These are phyloP conservation scores for Phyllostomus discolor DNA, from an alignment of 2,113 vertebrate genomes.

Conservation along the genomic window DNA sequence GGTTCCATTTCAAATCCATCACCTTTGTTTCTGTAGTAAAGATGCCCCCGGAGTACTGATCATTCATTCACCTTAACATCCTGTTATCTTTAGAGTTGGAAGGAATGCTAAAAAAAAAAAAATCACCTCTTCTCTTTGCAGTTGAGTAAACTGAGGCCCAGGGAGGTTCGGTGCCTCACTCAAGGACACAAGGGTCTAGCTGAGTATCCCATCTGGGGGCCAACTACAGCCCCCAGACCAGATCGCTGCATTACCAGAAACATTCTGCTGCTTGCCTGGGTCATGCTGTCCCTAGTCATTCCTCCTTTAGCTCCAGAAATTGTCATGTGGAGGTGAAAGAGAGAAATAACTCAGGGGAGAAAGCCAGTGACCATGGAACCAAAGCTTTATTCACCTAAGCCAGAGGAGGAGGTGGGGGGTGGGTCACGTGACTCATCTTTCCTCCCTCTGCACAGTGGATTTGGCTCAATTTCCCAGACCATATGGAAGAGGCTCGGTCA, in stretches of 20 bases:
- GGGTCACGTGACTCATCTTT: not conserved
- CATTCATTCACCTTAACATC: not conserved
- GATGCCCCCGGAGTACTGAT: not conserved
- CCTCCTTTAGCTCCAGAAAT: not conserved
- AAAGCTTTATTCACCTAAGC: not conserved
- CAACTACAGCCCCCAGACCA: not conserved
- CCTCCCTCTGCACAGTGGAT: not conserved
- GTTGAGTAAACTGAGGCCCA: not conserved
- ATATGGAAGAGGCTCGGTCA: not conserved
- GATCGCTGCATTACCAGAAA: not conserved
- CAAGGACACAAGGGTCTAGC: not conserved
- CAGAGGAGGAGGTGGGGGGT: not conserved
- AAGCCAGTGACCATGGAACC: not conserved
- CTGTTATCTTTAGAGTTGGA: not conserved
- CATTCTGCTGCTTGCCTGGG: fast-evolving
- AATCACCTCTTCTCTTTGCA: not conserved
- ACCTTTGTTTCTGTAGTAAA: not conserved
- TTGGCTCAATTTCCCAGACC: not conserved
- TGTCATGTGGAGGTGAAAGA: not conserved
- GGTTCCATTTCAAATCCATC: not conserved
- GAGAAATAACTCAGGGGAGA: not conserved
- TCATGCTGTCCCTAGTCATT: not conserved
- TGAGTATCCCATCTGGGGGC: not conserved
- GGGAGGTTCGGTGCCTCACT: not conserved
- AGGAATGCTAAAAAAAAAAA: not conserved